Evolutionary conservation across 2,113 vertebrate genomes (phyloP), one percentile per base, ranked within the genome.

Genomic region (Phalacrocorax brasilianus): DNA sequence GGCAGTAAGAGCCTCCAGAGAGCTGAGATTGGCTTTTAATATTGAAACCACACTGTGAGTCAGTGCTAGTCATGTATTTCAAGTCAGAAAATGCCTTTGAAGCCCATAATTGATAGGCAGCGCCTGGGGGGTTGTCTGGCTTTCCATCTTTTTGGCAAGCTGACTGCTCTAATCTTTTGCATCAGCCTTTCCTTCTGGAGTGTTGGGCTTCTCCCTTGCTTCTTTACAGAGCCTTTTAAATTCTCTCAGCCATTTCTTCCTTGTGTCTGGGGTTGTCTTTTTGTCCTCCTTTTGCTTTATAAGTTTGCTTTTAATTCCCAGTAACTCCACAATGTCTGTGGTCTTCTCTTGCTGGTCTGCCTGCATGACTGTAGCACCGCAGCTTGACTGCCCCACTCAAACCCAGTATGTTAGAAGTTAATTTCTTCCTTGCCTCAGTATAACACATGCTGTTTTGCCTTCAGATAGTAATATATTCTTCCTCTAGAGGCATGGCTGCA

Each of bases 81-180:
- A 30, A 62, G 62, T 58, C 74, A 77, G 66, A 91, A 96, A 85
- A 79, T 8, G 35, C 38, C 58, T 87, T 71, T 73, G 71, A 95
- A 94, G 71, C 40, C 67, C 15, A 12, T 78, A 79, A 88, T 82
- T 85, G 77, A 85, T 91, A 82, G 93, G 81, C 78, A 50, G 35
- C 78, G 89, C 74, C 77, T 28, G 26, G 21, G 38, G 24, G 45
- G 40, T 38, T 5, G 3, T 68, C 42, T 92, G 76, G 59, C 72
- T 86, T 82, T 79, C 79, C 45, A n/a, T 76, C 42, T n/a, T 33
- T 76, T 76, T 53, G 62, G 81, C 33, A 87, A 68, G 66, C 35
- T 71, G 85, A 40, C 59, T 82, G 70, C 49, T 92, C 35, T 91
- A 18, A 33, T 74, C 84, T 93, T 78, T 65, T 71, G 50, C 75